These are phyloP conservation scores for Xiphorhynchus erythropygius DNA, from an alignment of 2,797 vertebrate species.

Conservation along the genomic window DNA sequence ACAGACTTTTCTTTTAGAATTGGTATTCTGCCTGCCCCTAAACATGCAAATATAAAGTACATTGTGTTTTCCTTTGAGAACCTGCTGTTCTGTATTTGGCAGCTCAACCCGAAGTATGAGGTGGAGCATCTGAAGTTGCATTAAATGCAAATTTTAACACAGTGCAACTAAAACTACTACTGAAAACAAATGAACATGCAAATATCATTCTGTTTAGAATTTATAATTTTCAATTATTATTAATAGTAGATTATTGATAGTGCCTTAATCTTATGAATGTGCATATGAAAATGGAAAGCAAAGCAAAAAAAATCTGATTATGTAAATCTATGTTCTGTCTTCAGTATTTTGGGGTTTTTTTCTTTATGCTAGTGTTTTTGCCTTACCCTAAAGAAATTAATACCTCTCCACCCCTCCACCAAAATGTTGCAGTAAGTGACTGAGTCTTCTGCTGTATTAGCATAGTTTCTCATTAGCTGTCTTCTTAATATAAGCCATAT, in stretches of 20 bases:
- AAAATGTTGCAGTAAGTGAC: neutral
- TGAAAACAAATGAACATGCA: neutral
- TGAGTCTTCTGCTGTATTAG: neutral
- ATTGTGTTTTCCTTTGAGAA: neutral
- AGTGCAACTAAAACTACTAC: neutral
- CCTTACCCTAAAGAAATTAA: neutral
- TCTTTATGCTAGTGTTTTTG: neutral
- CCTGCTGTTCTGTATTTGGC: neutral
- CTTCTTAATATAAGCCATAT: neutral
- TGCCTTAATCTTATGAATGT: neutral
- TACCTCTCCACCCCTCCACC: neutral
- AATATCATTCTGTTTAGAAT: neutral
- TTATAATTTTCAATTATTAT: neutral
- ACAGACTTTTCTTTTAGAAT: fast-evolving
- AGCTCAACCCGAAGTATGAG: neutral
- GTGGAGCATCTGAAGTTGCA: neutral
- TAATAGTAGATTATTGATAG: neutral
- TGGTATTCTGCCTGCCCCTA: neutral
- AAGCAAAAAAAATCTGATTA: neutral
- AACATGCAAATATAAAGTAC: neutral
- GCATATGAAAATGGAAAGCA: neutral
- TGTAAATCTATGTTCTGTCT: neutral
- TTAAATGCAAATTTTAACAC: neutral
- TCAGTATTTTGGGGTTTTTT: neutral
- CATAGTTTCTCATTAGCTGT: neutral